Base-by-base conservation (phyloP, 2,888 invertebrate genomes). In the Eupeodes luniger region DNA sequence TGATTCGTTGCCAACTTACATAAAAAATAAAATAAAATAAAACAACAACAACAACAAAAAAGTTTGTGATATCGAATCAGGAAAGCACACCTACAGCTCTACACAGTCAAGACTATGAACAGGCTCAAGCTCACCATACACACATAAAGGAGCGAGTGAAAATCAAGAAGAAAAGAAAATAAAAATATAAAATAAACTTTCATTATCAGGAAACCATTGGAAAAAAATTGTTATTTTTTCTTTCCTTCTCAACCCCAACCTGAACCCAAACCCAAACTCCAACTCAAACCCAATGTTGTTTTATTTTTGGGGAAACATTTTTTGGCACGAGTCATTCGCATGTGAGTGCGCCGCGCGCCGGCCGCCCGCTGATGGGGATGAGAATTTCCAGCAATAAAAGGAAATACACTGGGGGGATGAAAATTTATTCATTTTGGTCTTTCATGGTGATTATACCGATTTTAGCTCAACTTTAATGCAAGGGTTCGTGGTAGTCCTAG, bases 131-230 rank as follows among this genome's bases (percentile, higher is more conserved):
- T 55, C 53, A 55, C 53, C 27, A 55, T 40, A 40, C 40, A 40
- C 40, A 40, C 40, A 40, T 11, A 59, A 34, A 27, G 27, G 27
- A 27, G 3, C 27, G 36, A 59, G 14, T 5, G 14, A 66, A 47
- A 12, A 47, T 27, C 6, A 11, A 57, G 55, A n/a, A 44, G 6
- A 36, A 53, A 64, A 27, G 27, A 27, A 27, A 27, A 27, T 27
- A 79, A 72, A 83, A 76, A 67, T 40, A 55, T 11, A 55, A 51
- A 66, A 82, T 83, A 83, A 87, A 83, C 66, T 55, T 87, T 87
- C 67, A 87, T 87, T 87, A 87, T 84, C 84, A 87, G 84, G 84
- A 81, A 74, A 77, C 86, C 86, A 87, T 82, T 82, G 78, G 62
- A 75, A 27, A 70, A 78, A 77, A 78, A 78, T 49, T 55, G 11